Percentiles rank a stretch among this genome's conserved stretches.
Evolutionary conservation across 2,888 invertebrate species (phyloP).

Genomic region (Periphyllus acericola): DNA sequence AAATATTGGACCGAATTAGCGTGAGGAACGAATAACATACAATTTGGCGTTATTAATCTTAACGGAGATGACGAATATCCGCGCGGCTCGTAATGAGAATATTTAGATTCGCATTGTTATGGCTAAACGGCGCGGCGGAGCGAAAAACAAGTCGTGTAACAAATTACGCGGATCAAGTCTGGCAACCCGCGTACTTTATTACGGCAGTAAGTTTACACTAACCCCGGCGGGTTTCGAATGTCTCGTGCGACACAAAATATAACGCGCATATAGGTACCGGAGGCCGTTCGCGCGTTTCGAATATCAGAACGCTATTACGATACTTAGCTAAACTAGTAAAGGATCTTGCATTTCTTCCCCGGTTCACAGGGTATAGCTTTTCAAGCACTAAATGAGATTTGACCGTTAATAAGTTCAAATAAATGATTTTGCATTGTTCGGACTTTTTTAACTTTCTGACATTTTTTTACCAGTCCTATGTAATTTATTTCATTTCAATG

Average conservation of each 20-base stretch:
- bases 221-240: neutral
- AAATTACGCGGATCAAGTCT: conserved; percentile 4
- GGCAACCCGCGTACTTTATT: conserved; percentile 1
- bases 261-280: too few relatives aligned
- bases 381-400: too few relatives aligned
- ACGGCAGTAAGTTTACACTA: neutral
- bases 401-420: too few relatives aligned
- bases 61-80: conserved; percentile 11
- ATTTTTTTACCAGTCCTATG: too few relatives aligned
- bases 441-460: too few relatives aligned
- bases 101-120: conserved; percentile 15
- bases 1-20: conserved; percentile 26
- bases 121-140: neutral
- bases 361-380: too few relatives aligned
- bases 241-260: neutral
- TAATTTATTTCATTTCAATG: too few relatives aligned
- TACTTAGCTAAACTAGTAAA: too few relatives aligned
- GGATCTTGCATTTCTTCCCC: too few relatives aligned
- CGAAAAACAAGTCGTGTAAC: neutral
- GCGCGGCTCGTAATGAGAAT: neutral
- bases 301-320: too few relatives aligned
- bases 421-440: too few relatives aligned
- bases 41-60: neutral
- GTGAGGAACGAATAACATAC: neutral
- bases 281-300: too few relatives aligned